These are phyloP conservation scores for Camelus bactrianus DNA, from an alignment of 2,113 vertebrate species.

Conservation along the genomic window DNA sequence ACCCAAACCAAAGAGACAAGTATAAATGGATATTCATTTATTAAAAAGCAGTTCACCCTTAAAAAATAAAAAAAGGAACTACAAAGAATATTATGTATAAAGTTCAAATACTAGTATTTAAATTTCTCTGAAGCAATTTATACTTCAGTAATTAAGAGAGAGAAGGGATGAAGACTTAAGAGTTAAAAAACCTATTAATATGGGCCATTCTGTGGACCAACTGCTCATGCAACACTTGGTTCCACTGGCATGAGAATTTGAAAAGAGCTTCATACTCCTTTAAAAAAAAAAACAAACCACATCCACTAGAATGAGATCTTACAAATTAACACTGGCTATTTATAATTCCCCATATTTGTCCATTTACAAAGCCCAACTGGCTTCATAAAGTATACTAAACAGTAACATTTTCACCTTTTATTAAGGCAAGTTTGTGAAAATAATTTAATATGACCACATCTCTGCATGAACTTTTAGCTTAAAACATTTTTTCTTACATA, in stretches of 20 bases:
- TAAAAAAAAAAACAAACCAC: slow-evolving; percentile 53
- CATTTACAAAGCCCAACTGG: slow-evolving; percentile 50
- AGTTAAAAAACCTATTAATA: slow-evolving; percentile 73
- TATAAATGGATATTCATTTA: neutral
- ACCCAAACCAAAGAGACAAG: slow-evolving; percentile 54
- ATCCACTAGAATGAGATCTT: slow-evolving; percentile 72
- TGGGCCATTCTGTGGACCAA: slow-evolving; percentile 45
- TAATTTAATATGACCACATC: slow-evolving; percentile 72
- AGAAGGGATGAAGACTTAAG: slow-evolving; percentile 73
- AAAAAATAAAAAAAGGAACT: slow-evolving; percentile 58
- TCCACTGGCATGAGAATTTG: slow-evolving; percentile 45
- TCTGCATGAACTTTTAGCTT: slow-evolving; percentile 73
- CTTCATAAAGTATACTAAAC: slow-evolving; percentile 55
- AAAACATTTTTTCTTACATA: slow-evolving; percentile 68
- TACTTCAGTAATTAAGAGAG: slow-evolving; percentile 64
- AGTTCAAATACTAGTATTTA: slow-evolving; percentile 25
- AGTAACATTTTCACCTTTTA: slow-evolving; percentile 82
- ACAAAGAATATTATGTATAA: neutral
- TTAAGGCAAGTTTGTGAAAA: slow-evolving; percentile 86
- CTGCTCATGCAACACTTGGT: slow-evolving; percentile 45
- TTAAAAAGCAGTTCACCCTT: slow-evolving; percentile 38
- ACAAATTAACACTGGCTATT: slow-evolving; percentile 77
- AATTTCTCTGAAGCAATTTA: slow-evolving; percentile 55
- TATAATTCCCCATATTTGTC: slow-evolving; percentile 42
- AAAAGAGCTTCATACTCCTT: slow-evolving; percentile 79